Percentiles rank a stretch among this genome's conserved stretches.
These are phyloP conservation scores for Lutjanus erythropterus DNA, from an alignment of 2,113 vertebrate species.

Conservation along the genomic window DNA sequence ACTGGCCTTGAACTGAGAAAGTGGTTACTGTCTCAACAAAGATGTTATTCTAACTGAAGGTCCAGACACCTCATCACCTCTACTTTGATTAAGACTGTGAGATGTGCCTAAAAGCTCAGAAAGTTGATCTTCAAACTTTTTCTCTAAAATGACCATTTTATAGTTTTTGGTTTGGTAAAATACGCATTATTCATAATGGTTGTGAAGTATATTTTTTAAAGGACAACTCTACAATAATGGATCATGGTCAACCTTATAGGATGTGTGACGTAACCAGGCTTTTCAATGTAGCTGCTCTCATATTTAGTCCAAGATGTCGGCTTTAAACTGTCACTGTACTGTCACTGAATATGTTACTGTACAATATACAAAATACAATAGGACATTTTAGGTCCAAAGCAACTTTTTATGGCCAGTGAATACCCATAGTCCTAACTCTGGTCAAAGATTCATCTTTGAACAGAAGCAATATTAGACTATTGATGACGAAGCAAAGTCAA, in stretches of 20 bases:
- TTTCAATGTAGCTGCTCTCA: neutral
- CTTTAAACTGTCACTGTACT: neutral
- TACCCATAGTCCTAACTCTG: neutral
- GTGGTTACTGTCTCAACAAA: neutral
- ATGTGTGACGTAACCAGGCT: neutral
- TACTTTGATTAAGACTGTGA: neutral
- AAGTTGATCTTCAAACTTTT: neutral
- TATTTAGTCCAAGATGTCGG: neutral
- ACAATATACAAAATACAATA: neutral
- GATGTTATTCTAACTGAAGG: neutral
- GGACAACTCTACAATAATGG: neutral
- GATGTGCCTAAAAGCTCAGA: neutral
- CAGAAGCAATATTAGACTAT: neutral
- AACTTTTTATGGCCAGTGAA: neutral
- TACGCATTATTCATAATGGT: neutral
- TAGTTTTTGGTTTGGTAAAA: neutral
- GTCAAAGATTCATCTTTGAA: neutral
- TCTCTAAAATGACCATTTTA: neutral
- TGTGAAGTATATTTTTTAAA: neutral
- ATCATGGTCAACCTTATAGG: neutral
- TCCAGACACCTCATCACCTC: neutral
- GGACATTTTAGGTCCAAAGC: neutral
- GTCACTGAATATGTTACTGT: neutral
- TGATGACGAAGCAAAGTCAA: neutral
- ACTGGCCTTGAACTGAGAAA: conserved; percentile 2